phyloP scores from a whole-genome alignment of 2,113 vertebrate genomes.

The Nanorana parkeri region DNA sequence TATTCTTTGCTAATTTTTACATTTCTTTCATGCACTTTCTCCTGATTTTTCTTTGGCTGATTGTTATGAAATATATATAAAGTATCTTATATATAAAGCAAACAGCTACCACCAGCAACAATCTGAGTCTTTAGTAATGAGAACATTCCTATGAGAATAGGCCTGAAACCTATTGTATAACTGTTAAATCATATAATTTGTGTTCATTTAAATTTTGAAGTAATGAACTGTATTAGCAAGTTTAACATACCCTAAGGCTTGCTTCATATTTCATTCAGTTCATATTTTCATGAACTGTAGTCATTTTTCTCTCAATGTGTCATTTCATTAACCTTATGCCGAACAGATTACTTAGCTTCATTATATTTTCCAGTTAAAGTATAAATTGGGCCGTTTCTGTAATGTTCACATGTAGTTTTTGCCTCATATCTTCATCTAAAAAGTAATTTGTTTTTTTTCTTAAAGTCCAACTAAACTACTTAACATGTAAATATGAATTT shows the following conservation, averaged over 20 bases:
- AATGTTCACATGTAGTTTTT: neutral
- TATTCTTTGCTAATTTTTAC: too few species aligned
- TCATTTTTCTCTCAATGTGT: slow-evolving; percentile 10
- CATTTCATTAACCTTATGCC: slow-evolving; percentile 21
- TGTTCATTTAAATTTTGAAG: neutral
- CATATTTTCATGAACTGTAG: slow-evolving; percentile 24
- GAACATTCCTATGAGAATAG: neutral
- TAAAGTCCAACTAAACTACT: too few species aligned
- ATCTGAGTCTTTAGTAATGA: neutral
- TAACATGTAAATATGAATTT: too few species aligned
- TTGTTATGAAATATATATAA: too few species aligned
- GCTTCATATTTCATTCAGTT: slow-evolving; percentile 33
- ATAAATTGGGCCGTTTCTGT: slow-evolving; percentile 17
- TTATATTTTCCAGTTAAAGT: slow-evolving; percentile 17
- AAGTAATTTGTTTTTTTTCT: too few species aligned
- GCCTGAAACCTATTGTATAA: neutral
- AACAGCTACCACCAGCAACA: too few species aligned
- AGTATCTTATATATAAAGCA: too few species aligned
- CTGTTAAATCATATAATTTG: slow-evolving; percentile 6
- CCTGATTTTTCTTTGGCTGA: too few species aligned
- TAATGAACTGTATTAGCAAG: neutral
- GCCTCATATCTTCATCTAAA: neutral
- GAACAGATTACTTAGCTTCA: slow-evolving; percentile 10
- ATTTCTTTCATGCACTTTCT: too few species aligned
- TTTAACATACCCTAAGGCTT: slow-evolving; percentile 26